phyloP scores from a whole-genome alignment of 53 echinoderm and acorn worm genomes.

The Henricia sp. region DNA sequence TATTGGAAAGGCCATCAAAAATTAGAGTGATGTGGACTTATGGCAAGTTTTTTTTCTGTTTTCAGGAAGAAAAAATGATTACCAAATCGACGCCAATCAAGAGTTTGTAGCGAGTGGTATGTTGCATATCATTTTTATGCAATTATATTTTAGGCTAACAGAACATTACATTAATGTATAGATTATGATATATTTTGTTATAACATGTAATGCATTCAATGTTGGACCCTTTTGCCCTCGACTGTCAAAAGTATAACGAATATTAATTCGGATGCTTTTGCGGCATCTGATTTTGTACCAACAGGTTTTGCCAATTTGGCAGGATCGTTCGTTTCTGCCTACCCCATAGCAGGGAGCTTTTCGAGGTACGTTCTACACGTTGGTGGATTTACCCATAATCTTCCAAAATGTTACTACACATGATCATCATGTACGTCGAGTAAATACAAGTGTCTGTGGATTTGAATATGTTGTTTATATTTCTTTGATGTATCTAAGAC shows the following conservation, averaged over 20 bases:
- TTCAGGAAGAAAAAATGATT: constrained; percentile 45
- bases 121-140: neutral
- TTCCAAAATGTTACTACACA: too few species aligned
- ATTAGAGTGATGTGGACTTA: too few species aligned
- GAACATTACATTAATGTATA: neutral
- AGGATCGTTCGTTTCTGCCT: constrained; percentile 63
- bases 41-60: neutral
- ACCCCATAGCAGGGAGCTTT: constrained; percentile 52
- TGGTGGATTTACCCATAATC: too few species aligned
- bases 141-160: neutral
- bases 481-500: too few species aligned
- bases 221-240: neutral
- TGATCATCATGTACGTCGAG: too few species aligned
- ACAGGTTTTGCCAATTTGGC: constrained; percentile 58
- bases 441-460: too few species aligned
- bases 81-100: constrained; percentile 53
- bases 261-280: neutral
- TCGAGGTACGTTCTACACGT: constrained; percentile 53
- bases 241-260: neutral
- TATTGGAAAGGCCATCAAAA: too few species aligned
- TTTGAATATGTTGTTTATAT: too few species aligned
- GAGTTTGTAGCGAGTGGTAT: constrained; percentile 61
- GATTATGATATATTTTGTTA: too few species aligned
- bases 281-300: neutral
- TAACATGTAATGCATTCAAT: too few species aligned